Evolutionary conservation across 53 echinoderm and acorn worm species (phyloP).

Genomic region (Crossaster papposus): DNA sequence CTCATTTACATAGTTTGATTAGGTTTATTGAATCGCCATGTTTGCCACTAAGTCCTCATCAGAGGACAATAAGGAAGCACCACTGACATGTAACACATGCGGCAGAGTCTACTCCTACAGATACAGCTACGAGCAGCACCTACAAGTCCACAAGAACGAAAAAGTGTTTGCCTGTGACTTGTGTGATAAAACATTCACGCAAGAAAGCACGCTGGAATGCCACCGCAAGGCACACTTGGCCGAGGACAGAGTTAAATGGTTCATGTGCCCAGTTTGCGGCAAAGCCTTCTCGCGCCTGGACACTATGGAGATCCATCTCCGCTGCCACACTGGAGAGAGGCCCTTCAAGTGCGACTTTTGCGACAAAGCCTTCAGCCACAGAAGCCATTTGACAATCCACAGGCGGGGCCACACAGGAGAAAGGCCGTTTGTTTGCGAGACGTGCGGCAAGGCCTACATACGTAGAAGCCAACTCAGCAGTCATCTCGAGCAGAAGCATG

Average conservation of each 20-base stretch:
- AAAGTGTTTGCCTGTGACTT: background rate
- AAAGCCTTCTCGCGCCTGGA: background rate
- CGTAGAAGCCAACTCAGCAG: background rate
- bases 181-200: background rate
- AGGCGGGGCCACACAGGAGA: background rate
- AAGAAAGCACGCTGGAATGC: background rate
- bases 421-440: background rate
- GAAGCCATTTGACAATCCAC: background rate
- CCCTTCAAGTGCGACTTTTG: background rate
- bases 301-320: background rate
- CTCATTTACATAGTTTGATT: too few species aligned
- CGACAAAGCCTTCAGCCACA: slow-evolving; percentile 3
- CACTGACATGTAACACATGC: background rate
- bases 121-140: background rate
- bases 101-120: background rate
- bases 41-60: background rate
- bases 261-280: background rate
- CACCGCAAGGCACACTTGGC: background rate
- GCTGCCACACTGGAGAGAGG: background rate
- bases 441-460: slow-evolving; percentile 1
- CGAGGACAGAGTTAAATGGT: background rate
- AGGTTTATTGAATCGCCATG: background rate
- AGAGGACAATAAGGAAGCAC: background rate
- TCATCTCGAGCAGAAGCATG: background rate
- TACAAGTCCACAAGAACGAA: background rate